Percentiles rank a stretch among this genome's conserved stretches.
Evolutionary conservation across 2,888 invertebrate species (phyloP).

Genomic region (Lordiphosa fenestrarum): DNA sequence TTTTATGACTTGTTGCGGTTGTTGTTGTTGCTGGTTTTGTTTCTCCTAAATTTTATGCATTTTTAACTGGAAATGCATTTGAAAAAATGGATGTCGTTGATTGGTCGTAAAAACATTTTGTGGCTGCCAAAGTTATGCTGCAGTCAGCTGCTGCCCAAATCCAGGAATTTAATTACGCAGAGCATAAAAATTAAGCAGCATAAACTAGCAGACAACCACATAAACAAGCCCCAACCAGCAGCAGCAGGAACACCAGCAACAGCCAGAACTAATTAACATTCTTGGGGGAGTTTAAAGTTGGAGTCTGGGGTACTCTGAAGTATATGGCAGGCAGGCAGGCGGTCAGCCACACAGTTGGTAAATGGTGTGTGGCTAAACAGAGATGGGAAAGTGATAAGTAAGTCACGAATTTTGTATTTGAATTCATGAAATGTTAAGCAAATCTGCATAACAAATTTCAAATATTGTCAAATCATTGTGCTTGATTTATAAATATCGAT

Average conservation of each 20-base stretch:
- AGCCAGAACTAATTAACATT: conserved; percentile 31
- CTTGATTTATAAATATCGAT: too few relatives aligned
- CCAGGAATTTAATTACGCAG: conserved; percentile 42
- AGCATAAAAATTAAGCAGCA: conserved; percentile 48
- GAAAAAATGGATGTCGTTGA: conserved; percentile 4
- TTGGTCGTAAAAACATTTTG: conserved; percentile 6
- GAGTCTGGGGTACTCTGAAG: conserved; percentile 27
- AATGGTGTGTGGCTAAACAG: background rate
- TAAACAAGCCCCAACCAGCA: conserved; percentile 13
- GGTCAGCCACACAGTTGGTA: conserved; percentile 43
- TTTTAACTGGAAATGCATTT: conserved; percentile 10
- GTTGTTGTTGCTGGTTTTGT: background rate
- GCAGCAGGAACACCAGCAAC: background rate
- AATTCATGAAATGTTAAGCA: too few relatives aligned
- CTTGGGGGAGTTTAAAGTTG: conserved; percentile 8
- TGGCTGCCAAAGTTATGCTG: conserved; percentile 13
- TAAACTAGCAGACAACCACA: conserved; percentile 22
- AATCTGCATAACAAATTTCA: too few relatives aligned
- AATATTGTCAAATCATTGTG: too few relatives aligned
- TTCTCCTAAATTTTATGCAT: conserved; percentile 4
- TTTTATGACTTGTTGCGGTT: conserved; percentile 2
- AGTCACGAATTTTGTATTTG: conserved; percentile 3
- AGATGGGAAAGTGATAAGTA: conserved; percentile 3
- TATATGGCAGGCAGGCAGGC: conserved; percentile 60
- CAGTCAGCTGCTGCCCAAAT: conserved; percentile 9